Base-by-base conservation (phyloP, 2,888 invertebrate species). In the Sisyra nigra region DNA sequence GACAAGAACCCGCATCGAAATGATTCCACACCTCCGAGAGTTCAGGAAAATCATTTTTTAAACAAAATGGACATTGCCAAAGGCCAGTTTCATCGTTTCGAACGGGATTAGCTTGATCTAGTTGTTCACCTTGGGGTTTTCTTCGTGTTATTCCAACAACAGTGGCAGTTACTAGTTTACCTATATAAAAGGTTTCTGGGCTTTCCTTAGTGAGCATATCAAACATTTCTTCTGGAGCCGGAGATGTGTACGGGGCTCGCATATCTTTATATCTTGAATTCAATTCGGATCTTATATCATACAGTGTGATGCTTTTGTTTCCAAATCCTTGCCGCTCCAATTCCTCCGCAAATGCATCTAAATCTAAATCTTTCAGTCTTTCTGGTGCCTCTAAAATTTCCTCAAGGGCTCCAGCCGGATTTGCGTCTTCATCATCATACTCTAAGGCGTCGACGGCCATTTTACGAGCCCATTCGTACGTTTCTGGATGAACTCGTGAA, bases 391-490 rank as follows among this genome's bases (percentile, higher is more conserved):
- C 93, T 1, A 98, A 68, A 55, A 98, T 97, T 62, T 97, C 97
- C 62, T 97, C 97, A 18, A 98, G 66, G 10, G 98, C 97, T 1
- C 92, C 92, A 0, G 96, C 94, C 0, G 96, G 94, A 63, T 94
- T 93, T 0, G 86, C 85, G 51, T 92, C 93, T 58, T 93, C 93
- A 55, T 96, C 96, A 56, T 97, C 96, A 54, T 96, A 94, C 55
- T 99, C 98, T 38, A 98, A 66, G 1, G 98, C 98, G 63, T 98
- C 98, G 1, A 97, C 94, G 0, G 98, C 98, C 97, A 98, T 99
- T 66, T 99, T 99, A 33, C 97, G 71, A 0, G 98, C 98, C 97
- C 97, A 97, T 57, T 99, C 98, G 61, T 99, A 99, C 0, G 96
- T 93, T 67, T 99, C 98, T 0, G 97, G 97, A 66, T 98, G 98